phyloP scores from a whole-genome alignment of 2,797 vertebrate genomes.

The Sylvia borin region DNA sequence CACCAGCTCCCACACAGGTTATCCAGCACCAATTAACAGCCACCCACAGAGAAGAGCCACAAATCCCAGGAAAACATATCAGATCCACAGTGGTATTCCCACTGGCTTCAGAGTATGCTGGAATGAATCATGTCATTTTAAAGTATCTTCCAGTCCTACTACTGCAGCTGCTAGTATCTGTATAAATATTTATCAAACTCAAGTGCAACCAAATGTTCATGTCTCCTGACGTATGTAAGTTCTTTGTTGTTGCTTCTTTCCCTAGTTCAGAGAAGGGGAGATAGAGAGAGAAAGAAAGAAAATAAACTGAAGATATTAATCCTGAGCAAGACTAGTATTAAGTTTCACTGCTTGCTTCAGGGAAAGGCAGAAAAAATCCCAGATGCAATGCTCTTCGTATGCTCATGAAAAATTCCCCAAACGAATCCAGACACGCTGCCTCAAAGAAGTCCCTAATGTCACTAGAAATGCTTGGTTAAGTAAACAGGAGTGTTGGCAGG shows the following conservation, averaged over 20 bases:
- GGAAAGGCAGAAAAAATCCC: background rate
- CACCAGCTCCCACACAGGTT: background rate
- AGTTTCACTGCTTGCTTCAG: background rate
- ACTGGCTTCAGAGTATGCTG: background rate
- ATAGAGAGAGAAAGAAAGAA: background rate
- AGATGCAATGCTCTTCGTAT: rapidly evolving
- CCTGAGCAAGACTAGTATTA: background rate
- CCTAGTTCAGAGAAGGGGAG: background rate
- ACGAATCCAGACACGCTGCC: background rate
- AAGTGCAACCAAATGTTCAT: background rate
- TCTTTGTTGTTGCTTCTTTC: background rate
- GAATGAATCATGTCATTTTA: background rate
- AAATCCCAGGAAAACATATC: background rate
- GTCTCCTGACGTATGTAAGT: background rate
- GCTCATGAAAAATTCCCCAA: background rate
- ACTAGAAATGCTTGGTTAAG: background rate
- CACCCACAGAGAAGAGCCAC: background rate
- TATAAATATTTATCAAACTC: background rate
- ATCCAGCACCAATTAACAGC: background rate
- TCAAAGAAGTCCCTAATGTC: background rate
- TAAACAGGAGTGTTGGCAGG: background rate
- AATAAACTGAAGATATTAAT: background rate
- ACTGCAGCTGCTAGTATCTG: background rate
- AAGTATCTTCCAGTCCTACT: background rate
- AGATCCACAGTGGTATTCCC: background rate